Evolutionary conservation across 2,888 invertebrate species (phyloP).

Genomic region (Meteorus colon): DNA sequence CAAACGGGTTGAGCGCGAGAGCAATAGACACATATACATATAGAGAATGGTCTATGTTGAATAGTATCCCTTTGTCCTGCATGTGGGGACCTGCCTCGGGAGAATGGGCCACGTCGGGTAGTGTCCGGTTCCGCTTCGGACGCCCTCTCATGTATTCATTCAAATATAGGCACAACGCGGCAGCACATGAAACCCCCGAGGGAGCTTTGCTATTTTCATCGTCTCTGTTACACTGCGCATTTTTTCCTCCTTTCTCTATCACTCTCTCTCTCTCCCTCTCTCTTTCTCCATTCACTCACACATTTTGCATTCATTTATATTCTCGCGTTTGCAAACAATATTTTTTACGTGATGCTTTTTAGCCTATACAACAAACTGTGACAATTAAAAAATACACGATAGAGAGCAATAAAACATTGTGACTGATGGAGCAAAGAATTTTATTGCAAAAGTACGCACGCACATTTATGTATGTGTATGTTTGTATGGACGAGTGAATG

Average conservation of each 20-base stretch:
- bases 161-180: constrained; percentile 38
- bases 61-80: constrained; percentile 38
- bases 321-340: constrained; percentile 21
- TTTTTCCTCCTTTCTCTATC: not conserved
- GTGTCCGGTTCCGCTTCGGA: constrained; percentile 47
- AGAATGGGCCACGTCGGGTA: constrained; percentile 39
- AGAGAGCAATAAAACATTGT: constrained; percentile 33
- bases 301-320: constrained; percentile 31
- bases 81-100: constrained; percentile 23
- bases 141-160: constrained; percentile 42
- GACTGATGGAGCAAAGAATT: constrained; percentile 26
- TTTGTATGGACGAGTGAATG: not conserved
- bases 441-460: constrained; percentile 16
- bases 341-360: constrained; percentile 5
- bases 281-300: not conserved
- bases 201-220: constrained; percentile 26
- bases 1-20: constrained; percentile 7
- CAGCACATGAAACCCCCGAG: constrained; percentile 21
- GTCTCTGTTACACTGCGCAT: constrained; percentile 14
- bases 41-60: constrained; percentile 18
- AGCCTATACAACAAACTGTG: not conserved
- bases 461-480: not conserved
- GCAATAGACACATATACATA: not conserved
- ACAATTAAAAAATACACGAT: constrained; percentile 27
- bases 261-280: not conserved